These are phyloP conservation scores for Eulemur rubriventer DNA, from an alignment of 2,797 vertebrate genomes.

Conservation along the genomic window DNA sequence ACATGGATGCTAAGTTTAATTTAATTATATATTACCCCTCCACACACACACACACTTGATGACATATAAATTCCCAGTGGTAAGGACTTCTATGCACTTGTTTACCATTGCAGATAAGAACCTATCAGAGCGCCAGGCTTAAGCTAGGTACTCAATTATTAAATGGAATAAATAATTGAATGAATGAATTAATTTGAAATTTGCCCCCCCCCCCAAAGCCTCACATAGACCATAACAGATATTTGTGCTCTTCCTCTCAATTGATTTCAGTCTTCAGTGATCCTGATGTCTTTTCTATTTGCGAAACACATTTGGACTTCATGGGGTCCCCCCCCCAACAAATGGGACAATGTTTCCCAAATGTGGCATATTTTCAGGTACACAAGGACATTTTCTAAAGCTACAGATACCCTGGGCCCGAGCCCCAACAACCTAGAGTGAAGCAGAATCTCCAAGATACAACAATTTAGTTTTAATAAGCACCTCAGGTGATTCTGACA, in stretches of 20 bases:
- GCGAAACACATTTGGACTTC: neutral
- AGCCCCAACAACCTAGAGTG: neutral
- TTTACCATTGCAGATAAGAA: neutral
- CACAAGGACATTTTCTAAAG: neutral
- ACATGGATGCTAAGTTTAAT: neutral
- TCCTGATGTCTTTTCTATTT: neutral
- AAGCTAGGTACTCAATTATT: neutral
- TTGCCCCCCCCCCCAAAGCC: neutral
- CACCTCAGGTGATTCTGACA: neutral
- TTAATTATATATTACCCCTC: neutral
- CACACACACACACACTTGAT: neutral
- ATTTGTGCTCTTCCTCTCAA: neutral
- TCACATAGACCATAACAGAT: neutral
- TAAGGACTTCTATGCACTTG: neutral
- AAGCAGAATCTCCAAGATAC: neutral
- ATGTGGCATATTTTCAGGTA: neutral
- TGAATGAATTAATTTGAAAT: neutral
- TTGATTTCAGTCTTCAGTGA: neutral
- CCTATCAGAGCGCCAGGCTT: neutral
- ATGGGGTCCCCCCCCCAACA: neutral
- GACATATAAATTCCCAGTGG: neutral
- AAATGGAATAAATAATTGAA: neutral
- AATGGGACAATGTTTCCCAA: neutral
- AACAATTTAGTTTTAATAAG: neutral
- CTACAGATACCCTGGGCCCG: accelerated